These are phyloP conservation scores for Alcedo quadribrachys DNA, from an alignment of 2,797 vertebrate species.

Conservation along the genomic window DNA sequence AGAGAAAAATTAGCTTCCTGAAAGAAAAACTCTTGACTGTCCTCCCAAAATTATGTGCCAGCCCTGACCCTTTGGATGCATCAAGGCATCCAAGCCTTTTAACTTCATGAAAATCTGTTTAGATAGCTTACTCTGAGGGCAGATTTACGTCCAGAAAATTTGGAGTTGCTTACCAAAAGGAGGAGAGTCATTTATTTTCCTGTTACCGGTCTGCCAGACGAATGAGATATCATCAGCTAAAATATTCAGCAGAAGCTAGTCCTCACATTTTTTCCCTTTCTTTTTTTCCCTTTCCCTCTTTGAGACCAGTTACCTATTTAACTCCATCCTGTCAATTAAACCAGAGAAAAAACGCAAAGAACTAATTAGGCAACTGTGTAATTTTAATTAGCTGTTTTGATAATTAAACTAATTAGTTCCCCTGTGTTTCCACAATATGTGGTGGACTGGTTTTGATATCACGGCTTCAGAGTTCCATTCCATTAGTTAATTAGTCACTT, in stretches of 20 bases:
- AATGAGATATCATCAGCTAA: conserved; percentile 86
- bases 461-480: conserved; percentile 95
- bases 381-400: conserved; percentile 92
- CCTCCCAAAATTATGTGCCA: conserved; percentile 75
- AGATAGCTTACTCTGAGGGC: conserved; percentile 79
- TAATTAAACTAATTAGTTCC: conserved; percentile 96
- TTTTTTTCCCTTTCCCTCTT: conserved; percentile 80
- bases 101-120: conserved; percentile 81
- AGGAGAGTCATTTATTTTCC: conserved; percentile 90
- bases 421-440: conserved; percentile 97
- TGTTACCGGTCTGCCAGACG: conserved; percentile 86
- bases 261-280: conserved; percentile 63
- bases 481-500: conserved; percentile 99
- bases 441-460: conserved; percentile 94
- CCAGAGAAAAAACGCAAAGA: conserved; percentile 90
- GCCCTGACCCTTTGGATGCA: conserved; percentile 76
- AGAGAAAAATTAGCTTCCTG: conserved; percentile 79
- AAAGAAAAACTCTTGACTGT: conserved; percentile 73
- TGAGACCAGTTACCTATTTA: conserved; percentile 90
- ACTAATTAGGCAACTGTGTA: conserved; percentile 96
- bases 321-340: conserved; percentile 99
- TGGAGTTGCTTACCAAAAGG: conserved; percentile 86
- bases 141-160: conserved; percentile 87
- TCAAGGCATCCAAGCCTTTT: conserved; percentile 76
- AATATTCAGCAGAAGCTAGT: conserved; percentile 85